Conservation (phyloP, 2,797 vertebrate genomes). For the Distichodus sexfasciatus region DNA sequence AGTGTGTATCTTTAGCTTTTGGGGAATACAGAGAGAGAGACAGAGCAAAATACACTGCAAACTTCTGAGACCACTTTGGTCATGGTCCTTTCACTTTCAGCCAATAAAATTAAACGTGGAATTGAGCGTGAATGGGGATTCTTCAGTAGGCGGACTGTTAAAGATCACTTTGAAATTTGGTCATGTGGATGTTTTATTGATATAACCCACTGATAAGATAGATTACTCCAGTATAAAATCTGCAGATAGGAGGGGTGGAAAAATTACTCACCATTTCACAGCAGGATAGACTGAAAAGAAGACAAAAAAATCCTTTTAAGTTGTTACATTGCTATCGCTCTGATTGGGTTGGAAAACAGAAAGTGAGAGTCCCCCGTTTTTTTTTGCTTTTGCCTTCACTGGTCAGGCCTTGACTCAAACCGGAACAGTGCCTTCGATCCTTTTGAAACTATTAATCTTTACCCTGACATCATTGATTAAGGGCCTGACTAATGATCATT, state of each 20-base stretch:
- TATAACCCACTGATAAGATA: not conserved
- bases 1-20: not conserved
- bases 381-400: not conserved
- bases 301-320: not conserved
- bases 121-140: too few relatives aligned
- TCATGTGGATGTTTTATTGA: not conserved
- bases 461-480: constrained; percentile 48
- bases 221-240: not conserved
- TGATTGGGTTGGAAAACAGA: not conserved
- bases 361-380: too few relatives aligned
- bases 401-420: constrained; percentile 37
- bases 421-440: constrained; percentile 9
- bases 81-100: not conserved
- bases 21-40: not conserved
- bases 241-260: not conserved
- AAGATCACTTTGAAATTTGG: not conserved
- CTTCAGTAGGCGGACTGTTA: not conserved
- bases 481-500: constrained; percentile 51
- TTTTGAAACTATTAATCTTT: constrained; percentile 46
- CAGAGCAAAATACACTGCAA: not conserved
- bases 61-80: too few relatives aligned
- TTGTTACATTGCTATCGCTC: not conserved
- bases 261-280: not conserved
- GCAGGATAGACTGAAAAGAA: too few relatives aligned
- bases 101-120: not conserved